These are phyloP conservation scores for Drosophila biarmipes DNA, from an alignment of 1,140 invertebrate genomes.

Conservation along the genomic window DNA sequence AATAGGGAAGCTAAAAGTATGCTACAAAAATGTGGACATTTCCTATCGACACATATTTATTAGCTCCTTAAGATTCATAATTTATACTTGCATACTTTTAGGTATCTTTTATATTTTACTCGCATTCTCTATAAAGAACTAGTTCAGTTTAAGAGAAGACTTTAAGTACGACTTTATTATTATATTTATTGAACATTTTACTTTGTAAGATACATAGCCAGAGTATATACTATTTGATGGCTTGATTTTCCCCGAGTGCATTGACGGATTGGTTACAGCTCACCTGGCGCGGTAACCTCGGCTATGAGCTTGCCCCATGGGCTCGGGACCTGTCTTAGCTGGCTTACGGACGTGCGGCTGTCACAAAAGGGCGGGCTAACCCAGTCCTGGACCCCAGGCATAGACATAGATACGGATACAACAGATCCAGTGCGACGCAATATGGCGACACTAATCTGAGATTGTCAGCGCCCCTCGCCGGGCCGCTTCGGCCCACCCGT, in stretches of 20 bases:
- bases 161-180: no score
- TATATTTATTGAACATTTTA: no score
- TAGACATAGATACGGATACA: neutral
- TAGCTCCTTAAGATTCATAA: no score
- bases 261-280: slow-evolving; percentile 27
- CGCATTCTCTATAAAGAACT: no score
- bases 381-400: slow-evolving; percentile 4
- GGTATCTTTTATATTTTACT: no score
- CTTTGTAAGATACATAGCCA: no score
- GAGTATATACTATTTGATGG: no score
- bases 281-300: slow-evolving; percentile 17
- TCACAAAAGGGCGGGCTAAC: slow-evolving; percentile 18
- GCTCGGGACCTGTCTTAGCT: slow-evolving; percentile 42
- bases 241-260: slow-evolving; percentile 2
- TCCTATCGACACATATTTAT: no score
- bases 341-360: slow-evolving; percentile 32
- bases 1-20: no score
- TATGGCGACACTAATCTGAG: slow-evolving; percentile 58
- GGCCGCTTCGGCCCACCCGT: neutral
- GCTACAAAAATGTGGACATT: no score
- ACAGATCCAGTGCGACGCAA: slow-evolving; percentile 36
- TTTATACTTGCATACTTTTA: no score
- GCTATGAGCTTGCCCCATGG: slow-evolving; percentile 7
- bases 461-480: slow-evolving; percentile 12
- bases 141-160: no score